A percentile compares a stretch with the other conserved stretches of the same genome.
phyloP scores from a whole-genome alignment of 2,113 vertebrate genomes.

The Epinephelus fuscoguttatus region DNA sequence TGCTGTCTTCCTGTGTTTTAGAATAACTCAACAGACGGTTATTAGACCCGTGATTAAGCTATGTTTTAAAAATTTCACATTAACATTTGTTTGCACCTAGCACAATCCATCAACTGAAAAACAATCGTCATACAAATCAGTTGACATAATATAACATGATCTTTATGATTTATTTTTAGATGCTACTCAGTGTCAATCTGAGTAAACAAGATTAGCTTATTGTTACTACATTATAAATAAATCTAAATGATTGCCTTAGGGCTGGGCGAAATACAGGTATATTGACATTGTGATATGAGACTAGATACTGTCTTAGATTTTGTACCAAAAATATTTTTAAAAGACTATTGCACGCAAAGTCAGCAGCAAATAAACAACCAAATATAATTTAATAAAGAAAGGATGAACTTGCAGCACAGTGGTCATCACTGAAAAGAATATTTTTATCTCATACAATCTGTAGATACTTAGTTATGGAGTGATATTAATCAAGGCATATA shows the following conservation, averaged over 20 bases:
- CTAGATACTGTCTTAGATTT: too few species aligned
- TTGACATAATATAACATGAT: neutral
- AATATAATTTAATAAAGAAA: neutral
- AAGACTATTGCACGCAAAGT: neutral
- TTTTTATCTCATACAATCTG: neutral
- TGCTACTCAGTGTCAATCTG: neutral
- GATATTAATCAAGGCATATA: constrained; percentile 26
- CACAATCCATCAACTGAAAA: neutral
- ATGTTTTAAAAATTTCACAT: neutral
- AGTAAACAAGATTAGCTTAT: neutral
- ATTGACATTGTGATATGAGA: too few species aligned
- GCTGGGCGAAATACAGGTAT: too few species aligned
- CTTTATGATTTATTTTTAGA: neutral
- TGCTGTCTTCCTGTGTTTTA: too few species aligned
- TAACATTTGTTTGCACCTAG: neutral
- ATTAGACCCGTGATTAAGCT: too few species aligned
- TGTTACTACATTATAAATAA: neutral
- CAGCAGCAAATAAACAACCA: neutral
- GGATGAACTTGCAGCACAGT: neutral
- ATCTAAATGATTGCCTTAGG: too few species aligned
- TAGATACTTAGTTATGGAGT: constrained; percentile 11
- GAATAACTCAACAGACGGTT: too few species aligned
- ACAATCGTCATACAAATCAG: neutral
- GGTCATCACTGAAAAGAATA: neutral
- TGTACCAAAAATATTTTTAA: neutral